Evolutionary conservation across 2,888 invertebrate genomes (phyloP), one percentile per base, ranked within the genome.

Genomic region (Drosophila phalerata): DNA sequence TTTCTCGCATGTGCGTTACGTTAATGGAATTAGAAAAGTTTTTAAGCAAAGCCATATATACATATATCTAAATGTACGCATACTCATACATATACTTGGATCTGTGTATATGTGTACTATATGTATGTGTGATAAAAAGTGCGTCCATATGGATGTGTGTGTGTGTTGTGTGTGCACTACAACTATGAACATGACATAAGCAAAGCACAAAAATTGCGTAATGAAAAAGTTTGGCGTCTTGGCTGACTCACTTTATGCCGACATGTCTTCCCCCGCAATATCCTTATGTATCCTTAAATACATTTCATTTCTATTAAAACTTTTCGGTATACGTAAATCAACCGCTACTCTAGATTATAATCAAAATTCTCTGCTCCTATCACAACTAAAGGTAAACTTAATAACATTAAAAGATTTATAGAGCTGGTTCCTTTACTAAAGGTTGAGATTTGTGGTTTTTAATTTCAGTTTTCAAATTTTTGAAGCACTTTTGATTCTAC

Each of bases 11-110:
- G 85, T 89, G 89, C 87, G 89, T 81, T 78, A 79, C 89, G 85
- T 89, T 85, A 90, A 90, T 91, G 90, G 89, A 90, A 90, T 90
- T 90, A 90, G 89, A 90, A 90, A 90, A 90, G 80, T 90, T 90
- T 90, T 85, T 78, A 77, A 73, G 78, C 85, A 86, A 87, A 73
- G 64, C 64, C 69, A 58, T 66, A 86, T 81, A 81, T 77, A 81
- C 40, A 51, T 56, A 56, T 30, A 70, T 58, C 53, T 51, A 42
- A 48, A 32, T 60, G 60, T 42, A 37, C 45, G 38, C 47, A 57
- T 45, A 53, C 40, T 30, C 28, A 42, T n/a, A 40, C 32, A 32
- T 25, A 9, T 40, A 22, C 28, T 28, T 8, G 28, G 5, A 28
- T 5, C 6, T 28, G 8, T 28, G 28, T 28, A 8, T 15, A n/a